phyloP scores from a whole-genome alignment of 2,113 vertebrate genomes.

The Amazona guildingii region DNA sequence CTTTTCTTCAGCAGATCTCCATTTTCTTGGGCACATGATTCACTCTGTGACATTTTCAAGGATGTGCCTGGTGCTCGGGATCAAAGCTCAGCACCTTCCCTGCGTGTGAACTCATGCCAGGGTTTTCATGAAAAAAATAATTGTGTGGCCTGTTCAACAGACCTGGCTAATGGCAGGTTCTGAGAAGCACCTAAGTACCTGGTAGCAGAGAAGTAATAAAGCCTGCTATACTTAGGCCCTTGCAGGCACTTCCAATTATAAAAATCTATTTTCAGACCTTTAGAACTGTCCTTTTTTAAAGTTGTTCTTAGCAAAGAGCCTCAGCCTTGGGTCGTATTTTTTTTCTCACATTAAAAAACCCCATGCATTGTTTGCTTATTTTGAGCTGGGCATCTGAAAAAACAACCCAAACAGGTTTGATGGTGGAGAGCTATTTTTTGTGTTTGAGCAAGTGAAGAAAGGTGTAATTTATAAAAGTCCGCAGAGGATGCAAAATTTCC shows the following conservation, averaged over 20 bases:
- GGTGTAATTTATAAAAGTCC: slow-evolving; percentile 20
- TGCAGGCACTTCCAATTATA: slow-evolving; percentile 60
- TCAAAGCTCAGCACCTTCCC: slow-evolving; percentile 54
- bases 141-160: background rate
- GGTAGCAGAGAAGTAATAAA: slow-evolving; percentile 44
- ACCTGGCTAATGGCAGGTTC: slow-evolving; percentile 66
- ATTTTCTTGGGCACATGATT: slow-evolving; percentile 50
- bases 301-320: background rate
- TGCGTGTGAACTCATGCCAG: slow-evolving; percentile 41
- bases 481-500: background rate
- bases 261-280: slow-evolving; percentile 35
- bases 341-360: background rate
- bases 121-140: slow-evolving; percentile 21
- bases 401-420: slow-evolving; percentile 12
- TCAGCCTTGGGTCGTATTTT: slow-evolving; percentile 14
- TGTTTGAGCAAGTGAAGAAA: slow-evolving; percentile 21
- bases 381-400: background rate
- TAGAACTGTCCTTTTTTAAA: slow-evolving; percentile 16
- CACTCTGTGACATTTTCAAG: slow-evolving; percentile 62
- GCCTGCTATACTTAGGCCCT: slow-evolving; percentile 39
- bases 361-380: background rate
- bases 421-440: slow-evolving; percentile 28
- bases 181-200: slow-evolving; percentile 59
- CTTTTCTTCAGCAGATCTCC: slow-evolving; percentile 52
- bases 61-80: background rate